Conservation (phyloP, 2,113 vertebrate species). For the Podarcis raffonei region DNA sequence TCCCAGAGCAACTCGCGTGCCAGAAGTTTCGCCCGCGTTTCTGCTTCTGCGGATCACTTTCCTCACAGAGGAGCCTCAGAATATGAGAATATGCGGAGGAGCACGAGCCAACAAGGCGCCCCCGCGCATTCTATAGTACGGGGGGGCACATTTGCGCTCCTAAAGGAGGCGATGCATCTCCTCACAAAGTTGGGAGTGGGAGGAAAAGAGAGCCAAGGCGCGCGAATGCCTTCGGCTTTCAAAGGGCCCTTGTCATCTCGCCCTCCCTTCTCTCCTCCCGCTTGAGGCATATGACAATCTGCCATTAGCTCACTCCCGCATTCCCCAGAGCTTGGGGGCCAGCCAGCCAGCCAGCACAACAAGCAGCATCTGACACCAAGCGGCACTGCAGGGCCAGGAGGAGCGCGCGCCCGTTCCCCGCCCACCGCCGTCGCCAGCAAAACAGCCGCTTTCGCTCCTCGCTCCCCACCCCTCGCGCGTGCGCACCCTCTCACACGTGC, state of each 20-base stretch:
- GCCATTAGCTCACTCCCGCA: constrained; percentile 8
- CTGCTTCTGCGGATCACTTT: too few species aligned
- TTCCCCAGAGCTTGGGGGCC: neutral
- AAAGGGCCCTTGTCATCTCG: constrained; percentile 17
- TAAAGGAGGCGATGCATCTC: neutral
- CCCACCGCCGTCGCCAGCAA: neutral
- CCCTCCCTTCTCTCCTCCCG: neutral
- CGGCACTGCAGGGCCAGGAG: neutral
- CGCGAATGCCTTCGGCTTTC: neutral
- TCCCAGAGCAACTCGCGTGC: too few species aligned
- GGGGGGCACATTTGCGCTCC: too few species aligned
- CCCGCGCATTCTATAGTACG: neutral
- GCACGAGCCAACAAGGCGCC: neutral
- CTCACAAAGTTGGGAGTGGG: neutral
- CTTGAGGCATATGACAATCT: neutral
- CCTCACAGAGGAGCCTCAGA: neutral
- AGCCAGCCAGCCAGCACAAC: constrained; percentile 10
- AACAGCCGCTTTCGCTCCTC: neutral
- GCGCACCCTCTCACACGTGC: neutral
- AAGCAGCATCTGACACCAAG: neutral
- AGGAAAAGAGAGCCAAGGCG: neutral
- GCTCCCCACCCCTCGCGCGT: too few species aligned
- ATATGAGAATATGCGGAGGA: neutral
- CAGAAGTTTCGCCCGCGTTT: too few species aligned
- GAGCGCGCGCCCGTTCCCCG: neutral